Evolutionary conservation across 1,140 invertebrate species (phyloP).

Genomic region (Drosophila bifasciata): DNA sequence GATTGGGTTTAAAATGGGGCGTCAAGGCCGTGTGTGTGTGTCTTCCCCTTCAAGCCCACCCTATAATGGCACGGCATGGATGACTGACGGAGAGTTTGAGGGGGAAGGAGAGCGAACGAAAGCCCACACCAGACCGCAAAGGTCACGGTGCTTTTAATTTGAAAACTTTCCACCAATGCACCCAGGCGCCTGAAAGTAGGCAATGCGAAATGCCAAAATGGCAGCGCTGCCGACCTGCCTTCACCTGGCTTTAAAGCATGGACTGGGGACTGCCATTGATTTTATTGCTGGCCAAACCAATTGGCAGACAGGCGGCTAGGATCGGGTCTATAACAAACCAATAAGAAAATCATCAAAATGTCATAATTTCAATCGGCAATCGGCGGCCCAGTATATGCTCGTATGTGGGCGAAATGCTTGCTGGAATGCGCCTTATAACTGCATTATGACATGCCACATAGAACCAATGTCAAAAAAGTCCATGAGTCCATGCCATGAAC

Average conservation of each 20-base stretch:
- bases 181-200: background rate
- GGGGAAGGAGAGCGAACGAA: background rate
- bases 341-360: slow-evolving; percentile 83
- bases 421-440: slow-evolving; percentile 70
- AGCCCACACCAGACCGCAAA: slow-evolving; percentile 30
- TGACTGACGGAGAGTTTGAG: slow-evolving; percentile 43
- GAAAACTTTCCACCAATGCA: slow-evolving; percentile 44
- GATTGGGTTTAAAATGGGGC: slow-evolving; percentile 43
- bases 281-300: slow-evolving; percentile 25
- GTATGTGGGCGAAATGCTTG: slow-evolving; percentile 1
- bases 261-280: slow-evolving; percentile 22
- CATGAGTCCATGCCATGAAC: slow-evolving; percentile 59
- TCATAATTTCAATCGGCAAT: slow-evolving; percentile 79
- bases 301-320: slow-evolving; percentile 24
- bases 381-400: slow-evolving; percentile 24
- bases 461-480: slow-evolving; percentile 51
- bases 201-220: slow-evolving; percentile 13
- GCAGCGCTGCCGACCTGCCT: background rate
- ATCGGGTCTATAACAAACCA: slow-evolving; percentile 67
- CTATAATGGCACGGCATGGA: slow-evolving; percentile 45
- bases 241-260: slow-evolving; percentile 25
- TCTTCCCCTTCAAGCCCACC: slow-evolving; percentile 12
- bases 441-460: slow-evolving; percentile 80
- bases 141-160: slow-evolving; percentile 55
- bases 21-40: slow-evolving; percentile 33